Conservation (phyloP, 1,140 invertebrate species). For the Hestina assimilis region DNA sequence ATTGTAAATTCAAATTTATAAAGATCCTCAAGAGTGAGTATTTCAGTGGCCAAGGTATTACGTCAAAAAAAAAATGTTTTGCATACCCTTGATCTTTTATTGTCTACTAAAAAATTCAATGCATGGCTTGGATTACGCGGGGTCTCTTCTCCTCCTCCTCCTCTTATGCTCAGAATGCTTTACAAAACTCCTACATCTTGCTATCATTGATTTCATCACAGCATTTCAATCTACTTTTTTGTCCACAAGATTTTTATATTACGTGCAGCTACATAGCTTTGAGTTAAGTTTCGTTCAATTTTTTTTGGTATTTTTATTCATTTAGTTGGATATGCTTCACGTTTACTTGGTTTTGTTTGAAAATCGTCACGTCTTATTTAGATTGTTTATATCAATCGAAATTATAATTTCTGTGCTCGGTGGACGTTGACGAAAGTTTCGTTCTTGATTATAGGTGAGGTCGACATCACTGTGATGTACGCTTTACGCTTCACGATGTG, state of each 20-base stretch:
- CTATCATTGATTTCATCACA: background rate
- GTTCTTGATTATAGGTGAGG: background rate
- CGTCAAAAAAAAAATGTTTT: constrained; percentile 3
- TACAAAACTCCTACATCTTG: constrained; percentile 6
- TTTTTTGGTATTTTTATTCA: too few relatives aligned
- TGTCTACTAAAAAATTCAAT: constrained; percentile 4
- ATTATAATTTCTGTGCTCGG: background rate
- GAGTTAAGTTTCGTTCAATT: constrained; percentile 1
- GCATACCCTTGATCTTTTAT: background rate
- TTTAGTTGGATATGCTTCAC: too few relatives aligned
- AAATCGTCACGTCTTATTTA: background rate
- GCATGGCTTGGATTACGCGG: constrained; percentile 6
- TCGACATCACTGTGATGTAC: background rate
- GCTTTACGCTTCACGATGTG: constrained; percentile 3
- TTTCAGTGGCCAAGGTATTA: too few relatives aligned
- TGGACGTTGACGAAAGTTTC: background rate
- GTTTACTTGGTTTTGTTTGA: constrained; percentile 5
- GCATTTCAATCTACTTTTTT: constrained; percentile 11
- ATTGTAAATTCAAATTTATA: too few relatives aligned
- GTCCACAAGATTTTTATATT: constrained; percentile 6
- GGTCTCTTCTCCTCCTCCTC: background rate
- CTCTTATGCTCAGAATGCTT: background rate
- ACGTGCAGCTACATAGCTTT: constrained; percentile 12
- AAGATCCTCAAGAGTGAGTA: too few relatives aligned
- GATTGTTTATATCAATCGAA: background rate